Evolutionary conservation across 2,797 vertebrate genomes (phyloP), one percentile per base, ranked within the genome.

Genomic region (Tachyglossus aculeatus): DNA sequence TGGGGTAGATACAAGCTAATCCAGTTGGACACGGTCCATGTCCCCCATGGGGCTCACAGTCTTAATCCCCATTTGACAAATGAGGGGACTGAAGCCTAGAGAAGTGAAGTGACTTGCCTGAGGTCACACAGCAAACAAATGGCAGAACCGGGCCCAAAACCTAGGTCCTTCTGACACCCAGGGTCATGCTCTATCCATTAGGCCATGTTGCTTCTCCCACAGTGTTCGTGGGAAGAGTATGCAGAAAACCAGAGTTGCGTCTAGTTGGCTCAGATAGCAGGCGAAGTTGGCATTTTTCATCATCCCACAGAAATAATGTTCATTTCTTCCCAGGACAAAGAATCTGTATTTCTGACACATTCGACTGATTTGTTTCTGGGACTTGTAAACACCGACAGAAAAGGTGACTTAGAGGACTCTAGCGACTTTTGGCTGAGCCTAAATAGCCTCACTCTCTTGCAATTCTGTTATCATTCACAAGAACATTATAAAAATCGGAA

Each of bases 201-300:
- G n/a, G n/a, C n/a, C n/a, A n/a, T n/a, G n/a, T n/a, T n/a, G n/a
- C n/a, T n/a, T n/a, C n/a, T n/a, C n/a, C n/a, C 6, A 63, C 39
- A 56, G 27, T 29, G 60, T 51, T 57, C 44, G 61, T 66, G 29
- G 67, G 57, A 55, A 63, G 58, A 44, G 39, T 43, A 60, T 56
- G 61, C 51, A 50, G 59, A 80, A 64, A 77, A 69, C 40, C 50
- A 59, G 53, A 16, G 57, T 47, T 45, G 60, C 9, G 70, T 34
- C 71, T 29, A 4, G 22, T 53, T 29, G 19, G 41, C 34, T 65
- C 48, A 58, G 31, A 44, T 22, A 12, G 63, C 75, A 69, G 7
- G 21, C 48, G 37, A 32, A 7, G 44, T 15, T 71, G 71, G 50
- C 63, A 51, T 57, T 54, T 36, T 11, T 47, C 15, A 14, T 3